Base-by-base conservation (phyloP, 2,888 invertebrate species). In the Pammene fasciana region DNA sequence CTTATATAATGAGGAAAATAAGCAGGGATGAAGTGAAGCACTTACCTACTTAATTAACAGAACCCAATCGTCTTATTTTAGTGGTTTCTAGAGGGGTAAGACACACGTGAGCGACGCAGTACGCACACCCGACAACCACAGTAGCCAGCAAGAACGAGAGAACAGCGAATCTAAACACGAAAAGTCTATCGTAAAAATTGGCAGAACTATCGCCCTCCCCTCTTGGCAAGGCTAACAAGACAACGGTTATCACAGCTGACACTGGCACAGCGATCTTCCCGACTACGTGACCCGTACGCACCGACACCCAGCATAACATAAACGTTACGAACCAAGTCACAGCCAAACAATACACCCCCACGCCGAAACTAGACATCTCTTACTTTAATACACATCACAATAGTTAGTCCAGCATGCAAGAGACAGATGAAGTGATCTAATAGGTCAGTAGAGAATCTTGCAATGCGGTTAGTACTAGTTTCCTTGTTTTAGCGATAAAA, bases 341-440 rank as follows among this genome's bases (percentile, higher is more conserved):
- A 72, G 94, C 90, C 78, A 96, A 85, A 76, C 95, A 89, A 82
- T 96, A 94, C 72, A 95, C 90, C 75, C 96, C 96, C 73, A 94
- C 87, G 79, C 96, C 96, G 77, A 95, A 87, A 92, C 80, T 84
- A 84, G 82, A 79, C 90, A 91, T 91, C 75, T 75, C 76, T 57
- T 56, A 64, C 57, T 48, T 54, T 11, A 36, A 9, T 52, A 60
- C 26, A 48, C 68, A 65, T 70, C 41, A 54, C 57, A 65, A 54
- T 52, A 60, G 54, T 65, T 60, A 67, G 67, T 54, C 60, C 66
- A 67, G 38, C 81, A 81, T 81, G 81, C 81, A 85, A 79, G 83
- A 85, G 67, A 34, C 14, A 55, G 26, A 38, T 59, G 43, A n/a
- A 65, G 11, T 50, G 45, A 52, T 11, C 38, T 26, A 56, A 36